Conservation (phyloP, 2,113 vertebrate genomes). For the Corydoras maculifer region DNA sequence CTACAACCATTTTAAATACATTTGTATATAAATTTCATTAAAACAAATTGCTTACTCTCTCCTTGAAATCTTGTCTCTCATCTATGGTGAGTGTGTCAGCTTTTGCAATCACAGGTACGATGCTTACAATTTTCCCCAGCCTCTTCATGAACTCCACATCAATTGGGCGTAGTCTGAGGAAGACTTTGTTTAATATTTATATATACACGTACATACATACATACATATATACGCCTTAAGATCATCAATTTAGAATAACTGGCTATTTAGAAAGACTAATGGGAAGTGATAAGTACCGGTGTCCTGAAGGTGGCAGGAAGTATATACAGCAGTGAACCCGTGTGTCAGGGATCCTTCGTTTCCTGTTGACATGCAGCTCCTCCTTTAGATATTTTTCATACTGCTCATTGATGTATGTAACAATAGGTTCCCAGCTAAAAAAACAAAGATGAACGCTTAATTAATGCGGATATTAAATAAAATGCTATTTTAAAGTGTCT, state of each 20-base stretch:
- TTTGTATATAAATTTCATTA: too few relatives aligned
- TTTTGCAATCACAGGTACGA: slow-evolving; percentile 83
- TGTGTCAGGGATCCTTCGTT: slow-evolving; percentile 85
- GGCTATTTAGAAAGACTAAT: too few relatives aligned
- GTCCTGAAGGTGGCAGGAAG: slow-evolving; percentile 86
- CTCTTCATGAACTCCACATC: slow-evolving; percentile 84
- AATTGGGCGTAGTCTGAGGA: slow-evolving; percentile 75
- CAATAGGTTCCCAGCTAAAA: slow-evolving; percentile 89
- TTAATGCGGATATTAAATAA: too few relatives aligned
- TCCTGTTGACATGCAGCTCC: slow-evolving; percentile 84
- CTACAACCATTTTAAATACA: too few relatives aligned
- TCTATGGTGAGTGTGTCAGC: slow-evolving; percentile 82
- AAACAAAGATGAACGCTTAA: background rate
- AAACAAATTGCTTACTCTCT: slow-evolving; percentile 65
- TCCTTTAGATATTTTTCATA: slow-evolving; percentile 88
- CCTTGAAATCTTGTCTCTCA: slow-evolving; percentile 79
- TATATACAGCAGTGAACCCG: slow-evolving; percentile 90
- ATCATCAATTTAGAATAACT: too few relatives aligned
- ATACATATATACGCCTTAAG: too few relatives aligned
- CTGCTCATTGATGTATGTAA: slow-evolving; percentile 84
- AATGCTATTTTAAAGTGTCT: too few relatives aligned
- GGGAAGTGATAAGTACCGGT: slow-evolving; percentile 71
- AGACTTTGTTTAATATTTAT: background rate
- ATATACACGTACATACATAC: background rate
- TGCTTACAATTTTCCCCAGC: slow-evolving; percentile 78